These are phyloP conservation scores for Ceratosolen fusciceps DNA, from an alignment of 1,140 invertebrate genomes.

Conservation along the genomic window DNA sequence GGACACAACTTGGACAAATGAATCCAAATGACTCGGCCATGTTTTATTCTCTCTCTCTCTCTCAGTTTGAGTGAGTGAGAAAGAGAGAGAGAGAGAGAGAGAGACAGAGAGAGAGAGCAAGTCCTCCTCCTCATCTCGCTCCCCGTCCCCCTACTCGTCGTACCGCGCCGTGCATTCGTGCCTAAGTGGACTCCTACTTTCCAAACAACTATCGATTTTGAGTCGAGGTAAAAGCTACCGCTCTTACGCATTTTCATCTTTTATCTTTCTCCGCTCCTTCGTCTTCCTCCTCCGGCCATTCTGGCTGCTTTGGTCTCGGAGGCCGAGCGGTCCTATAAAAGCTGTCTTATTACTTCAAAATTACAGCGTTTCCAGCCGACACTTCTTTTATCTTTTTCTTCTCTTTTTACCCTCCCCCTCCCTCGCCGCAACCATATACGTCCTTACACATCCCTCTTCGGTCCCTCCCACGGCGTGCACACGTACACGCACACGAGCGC, in stretches of 20 bases:
- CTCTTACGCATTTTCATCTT: conserved; percentile 43
- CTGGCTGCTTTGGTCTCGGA: not conserved
- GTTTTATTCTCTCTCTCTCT: too few species aligned
- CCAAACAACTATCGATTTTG: conserved; percentile 52
- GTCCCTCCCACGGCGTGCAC: too few species aligned
- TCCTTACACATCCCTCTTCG: too few species aligned
- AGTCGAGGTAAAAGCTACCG: conserved; percentile 31
- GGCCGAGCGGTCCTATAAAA: conserved; percentile 33
- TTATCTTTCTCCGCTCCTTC: conserved; percentile 38
- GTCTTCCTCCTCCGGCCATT: not conserved
- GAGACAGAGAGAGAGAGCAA: too few species aligned
- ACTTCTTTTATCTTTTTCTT: conserved; percentile 20
- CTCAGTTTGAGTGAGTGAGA: too few species aligned
- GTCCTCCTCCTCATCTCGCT: too few species aligned
- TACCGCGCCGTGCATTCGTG: conserved; percentile 10
- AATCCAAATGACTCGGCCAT: not conserved
- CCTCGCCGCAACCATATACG: too few species aligned
- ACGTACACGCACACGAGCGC: too few species aligned
- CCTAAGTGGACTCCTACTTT: conserved; percentile 59
- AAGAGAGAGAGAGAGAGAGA: too few species aligned
- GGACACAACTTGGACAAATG: conserved; percentile 65
- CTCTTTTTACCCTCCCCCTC: not conserved
- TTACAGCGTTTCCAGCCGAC: conserved; percentile 39
- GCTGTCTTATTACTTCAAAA: conserved; percentile 49
- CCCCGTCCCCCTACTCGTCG: too few species aligned